Base-by-base conservation (phyloP, 2,888 invertebrate species). In the Nomada ferruginata region DNA sequence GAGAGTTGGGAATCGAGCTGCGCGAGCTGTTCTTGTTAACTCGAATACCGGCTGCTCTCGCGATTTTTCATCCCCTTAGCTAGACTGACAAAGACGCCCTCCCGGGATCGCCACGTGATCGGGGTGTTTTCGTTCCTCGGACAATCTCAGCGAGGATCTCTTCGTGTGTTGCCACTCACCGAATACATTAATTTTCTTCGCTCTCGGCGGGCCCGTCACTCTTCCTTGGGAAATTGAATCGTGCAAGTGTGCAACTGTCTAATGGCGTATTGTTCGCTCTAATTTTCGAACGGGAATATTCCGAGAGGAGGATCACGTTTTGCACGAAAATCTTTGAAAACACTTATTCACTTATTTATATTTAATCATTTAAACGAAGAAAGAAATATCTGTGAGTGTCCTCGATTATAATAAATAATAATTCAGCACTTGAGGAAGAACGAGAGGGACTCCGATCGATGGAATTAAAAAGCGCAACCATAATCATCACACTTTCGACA, bases 31-130 rank as follows among this genome's bases (percentile, higher is more conserved):
- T 93, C 93, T 93, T 93, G 93, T 93, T 93, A 93, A 93, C 93
- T 93, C 91, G 92, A 93, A 92, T 93, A 92, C 86, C 87, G 87
- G 90, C 88, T 85, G 90, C 88, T 85, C 88, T 91, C 88, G 91
- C 92, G 92, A 93, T 93, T 93, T 93, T 93, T 93, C 92, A 92
- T 92, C 92, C 93, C 93, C 93, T 91, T 89, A 89, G 85, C 82
- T 74, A 83, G 85, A 86, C 86, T 85, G 90, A 90, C 89, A 88
- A 87, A 88, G 89, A 89, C 88, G 61, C 83, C 72, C 84, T 86
- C 82, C 79, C 87, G 86, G 83, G 83, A 87, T 47, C 47, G 83
- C 86, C 77, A 77, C 86, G 79, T 89, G 90, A 92, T 91, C 91
- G 88, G 90, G 82, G 87, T 90, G 87, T 90, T 90, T 89, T 59